Evolutionary conservation across 2,797 vertebrate species (phyloP), one percentile per base, ranked within the genome.

Genomic region (Darevskia nairensis): DNA sequence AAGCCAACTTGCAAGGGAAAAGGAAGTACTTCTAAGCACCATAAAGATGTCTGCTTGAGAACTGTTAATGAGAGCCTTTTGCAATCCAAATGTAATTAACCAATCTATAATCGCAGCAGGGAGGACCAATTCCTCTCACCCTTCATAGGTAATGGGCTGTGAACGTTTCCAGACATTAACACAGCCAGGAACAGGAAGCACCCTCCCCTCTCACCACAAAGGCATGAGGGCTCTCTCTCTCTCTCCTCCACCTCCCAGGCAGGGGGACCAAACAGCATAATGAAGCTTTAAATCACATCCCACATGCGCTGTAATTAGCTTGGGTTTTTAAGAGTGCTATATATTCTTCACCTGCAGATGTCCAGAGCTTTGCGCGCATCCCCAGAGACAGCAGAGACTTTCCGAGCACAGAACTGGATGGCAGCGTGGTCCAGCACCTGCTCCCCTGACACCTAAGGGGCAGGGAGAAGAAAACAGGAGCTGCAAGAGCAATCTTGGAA

Each of bases 371-470:
- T 99, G 32, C 99, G 97, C 55, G 98, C 98, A 0, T 99, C 99
- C 90, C 99, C 99, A 0, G 98, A 99, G 66, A 99, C 97, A 0
- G 99, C 98, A 0, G 99, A 98, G 85, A 99, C 98, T 92, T 99
- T 99, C 9, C 98, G 96, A 92, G 98, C 98, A 44, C 99, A 99
- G 95, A 99, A 99, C 97, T 99, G 98, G 90, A 99, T 95, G 0
- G 99, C 99, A 0, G 97, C 95, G 0, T 93, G 85, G 3, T 99
- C 99, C 74, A 99, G 93, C 66, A 99, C 80, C 0, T 96, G 96
- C 25, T 98, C 97, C 2, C 96, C 96, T 0, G 97, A 96, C 6
- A 97, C 98, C 99, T 99, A 92, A 8, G 66, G 72, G 75, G 87
- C 25, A 81, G 27, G 50, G 41, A 89, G 83, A 19, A 6, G 0